Conservation (phyloP, 2,797 vertebrate species). For the Siniperca scherzeri region DNA sequence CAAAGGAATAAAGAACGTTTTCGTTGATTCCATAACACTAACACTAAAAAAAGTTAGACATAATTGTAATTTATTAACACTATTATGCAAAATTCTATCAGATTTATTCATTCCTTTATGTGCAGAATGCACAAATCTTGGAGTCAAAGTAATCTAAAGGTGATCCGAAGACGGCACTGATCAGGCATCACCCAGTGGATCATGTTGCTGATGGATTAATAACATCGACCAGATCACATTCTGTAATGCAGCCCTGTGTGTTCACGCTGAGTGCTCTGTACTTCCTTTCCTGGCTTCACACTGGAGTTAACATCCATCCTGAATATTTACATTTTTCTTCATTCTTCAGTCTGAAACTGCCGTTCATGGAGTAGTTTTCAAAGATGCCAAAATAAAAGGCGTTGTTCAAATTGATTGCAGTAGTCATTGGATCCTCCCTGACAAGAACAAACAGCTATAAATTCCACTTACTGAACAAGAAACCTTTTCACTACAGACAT, state of each 20-base stretch:
- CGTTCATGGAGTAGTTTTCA: constrained; percentile 71
- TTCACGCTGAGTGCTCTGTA: constrained; percentile 20
- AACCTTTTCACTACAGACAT: background rate
- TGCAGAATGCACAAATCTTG: background rate
- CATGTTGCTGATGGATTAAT: background rate
- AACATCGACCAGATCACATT: background rate
- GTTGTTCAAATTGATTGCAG: constrained; percentile 60
- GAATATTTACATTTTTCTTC: constrained; percentile 44
- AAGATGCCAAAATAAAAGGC: constrained; percentile 77
- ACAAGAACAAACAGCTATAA: background rate
- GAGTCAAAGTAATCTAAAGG: background rate
- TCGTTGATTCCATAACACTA: background rate
- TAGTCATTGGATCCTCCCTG: constrained; percentile 41
- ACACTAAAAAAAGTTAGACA: too few species aligned
- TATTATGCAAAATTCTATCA: background rate
- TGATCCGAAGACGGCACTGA: background rate
- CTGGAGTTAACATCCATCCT: constrained; percentile 35
- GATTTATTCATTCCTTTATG: background rate
- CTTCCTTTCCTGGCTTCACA: constrained; percentile 25
- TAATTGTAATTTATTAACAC: background rate
- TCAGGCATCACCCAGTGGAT: background rate
- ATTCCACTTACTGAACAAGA: background rate
- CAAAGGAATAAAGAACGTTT: background rate
- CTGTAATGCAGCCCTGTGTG: constrained; percentile 18
- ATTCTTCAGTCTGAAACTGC: constrained; percentile 71